Evolutionary conservation across 2,113 vertebrate species (phyloP).

Genomic region (Sarotherodon lohbergeri): DNA sequence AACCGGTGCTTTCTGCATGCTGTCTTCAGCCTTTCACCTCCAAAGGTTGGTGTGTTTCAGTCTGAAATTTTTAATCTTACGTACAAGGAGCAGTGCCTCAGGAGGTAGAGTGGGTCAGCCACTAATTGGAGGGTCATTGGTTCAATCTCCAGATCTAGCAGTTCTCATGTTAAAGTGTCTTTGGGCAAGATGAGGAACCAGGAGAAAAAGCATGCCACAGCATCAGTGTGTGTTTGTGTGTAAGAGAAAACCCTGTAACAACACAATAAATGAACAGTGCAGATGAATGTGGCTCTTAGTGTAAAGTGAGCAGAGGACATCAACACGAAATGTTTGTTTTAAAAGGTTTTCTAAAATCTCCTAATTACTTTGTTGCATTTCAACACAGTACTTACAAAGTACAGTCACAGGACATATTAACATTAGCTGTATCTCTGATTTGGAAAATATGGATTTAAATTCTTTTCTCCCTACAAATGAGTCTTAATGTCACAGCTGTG

Average conservation of each 20-base stretch:
- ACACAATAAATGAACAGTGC: not conserved
- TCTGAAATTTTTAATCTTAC: not conserved
- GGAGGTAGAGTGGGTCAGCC: not conserved
- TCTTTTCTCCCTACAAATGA: not conserved
- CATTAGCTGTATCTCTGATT: not conserved
- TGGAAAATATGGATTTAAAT: not conserved
- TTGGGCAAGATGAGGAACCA: not conserved
- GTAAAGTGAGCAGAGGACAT: not conserved
- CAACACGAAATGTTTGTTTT: not conserved
- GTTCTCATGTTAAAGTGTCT: not conserved
- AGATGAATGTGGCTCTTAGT: not conserved
- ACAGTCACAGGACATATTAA: not conserved
- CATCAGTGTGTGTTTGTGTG: not conserved
- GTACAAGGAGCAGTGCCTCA: not conserved
- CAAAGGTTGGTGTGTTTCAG: not conserved
- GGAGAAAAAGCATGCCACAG: not conserved
- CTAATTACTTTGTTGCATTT: too few species aligned
- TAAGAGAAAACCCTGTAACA: not conserved
- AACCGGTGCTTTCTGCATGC: not conserved
- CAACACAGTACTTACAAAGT: not conserved
- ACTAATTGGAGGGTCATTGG: not conserved
- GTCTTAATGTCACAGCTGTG: too few species aligned
- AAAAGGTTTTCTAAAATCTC: too few species aligned
- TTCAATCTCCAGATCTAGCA: not conserved
- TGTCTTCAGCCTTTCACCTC: not conserved